Base-by-base conservation (phyloP, 2,797 vertebrate species). In the Dromococcyx pavoninus region DNA sequence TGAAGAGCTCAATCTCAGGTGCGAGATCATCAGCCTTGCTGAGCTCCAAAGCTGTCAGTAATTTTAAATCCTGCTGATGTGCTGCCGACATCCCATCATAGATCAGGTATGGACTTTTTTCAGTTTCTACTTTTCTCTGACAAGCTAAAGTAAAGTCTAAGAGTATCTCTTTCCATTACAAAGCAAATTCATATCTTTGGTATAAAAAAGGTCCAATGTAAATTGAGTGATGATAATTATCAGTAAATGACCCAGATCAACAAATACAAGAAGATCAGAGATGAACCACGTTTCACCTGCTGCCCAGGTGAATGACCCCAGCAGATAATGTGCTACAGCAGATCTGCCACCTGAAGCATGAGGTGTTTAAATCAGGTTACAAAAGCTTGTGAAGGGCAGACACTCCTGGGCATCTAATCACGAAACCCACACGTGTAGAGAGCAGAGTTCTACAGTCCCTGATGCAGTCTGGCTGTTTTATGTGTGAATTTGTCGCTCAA, bases 251-350 rank as follows among this genome's bases (percentile, higher is more conserved):
- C 50, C 43, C 39, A 85, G 46, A 64, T 9, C 78, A 78, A 22
- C 48, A 73, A 74, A 53, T 7, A n/a, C 30, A 32, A 3, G 16
- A 32, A 4, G 16, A 58, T 24, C 41, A 51, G 72, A 61, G 66
- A 30, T 46, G 69, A 92, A 33, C 48, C 6, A 17, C 24, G 8
- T 73, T 74, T 86, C 82, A 83, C 79, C 85, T 79, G 85, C 48
- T 88, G 89, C 84, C 81, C 88, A 91, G 87, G 91, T 89, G 91
- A 95, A 51, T 56, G 19, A 30, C 39, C 30, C 50, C 71, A 28
- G 67, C 46, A n/a, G 25, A 33, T 84, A 81, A 93, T 56, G 86
- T 3, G 13, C 67, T 54, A 11, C 6, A 8, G 46, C 85, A 91
- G 75, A 76, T 80, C 88, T 82, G 79, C 88, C 65, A 91, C 0